A percentile compares a stretch with the other conserved stretches of the same genome.
These are phyloP conservation scores for Enteromius anoplus DNA, from an alignment of 2,797 vertebrate genomes.

Conservation along the genomic window DNA sequence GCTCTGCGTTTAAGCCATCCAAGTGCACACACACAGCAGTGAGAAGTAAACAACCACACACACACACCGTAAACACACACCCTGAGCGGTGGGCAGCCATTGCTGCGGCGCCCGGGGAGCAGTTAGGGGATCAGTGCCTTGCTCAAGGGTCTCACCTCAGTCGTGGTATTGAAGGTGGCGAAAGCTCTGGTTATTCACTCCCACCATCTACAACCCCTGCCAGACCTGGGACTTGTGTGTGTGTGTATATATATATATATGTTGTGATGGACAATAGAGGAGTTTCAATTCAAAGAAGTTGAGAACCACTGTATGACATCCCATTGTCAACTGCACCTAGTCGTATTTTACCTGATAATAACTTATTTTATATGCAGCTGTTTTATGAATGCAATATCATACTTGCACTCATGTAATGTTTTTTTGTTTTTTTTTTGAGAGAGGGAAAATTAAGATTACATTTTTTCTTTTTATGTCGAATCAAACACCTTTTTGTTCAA, in stretches of 20 bases:
- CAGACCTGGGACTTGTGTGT: too few species aligned
- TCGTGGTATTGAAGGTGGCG: too few species aligned
- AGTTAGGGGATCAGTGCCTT: too few species aligned
- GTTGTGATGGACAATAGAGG: neutral
- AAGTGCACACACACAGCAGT: too few species aligned
- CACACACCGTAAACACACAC: too few species aligned
- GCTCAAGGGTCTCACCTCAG: too few species aligned
- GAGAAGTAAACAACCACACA: too few species aligned
- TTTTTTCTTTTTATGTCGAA: constrained; percentile 33
- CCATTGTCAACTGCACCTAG: neutral
- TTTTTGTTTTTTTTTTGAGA: neutral
- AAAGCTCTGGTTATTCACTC: too few species aligned
- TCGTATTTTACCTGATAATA: neutral
- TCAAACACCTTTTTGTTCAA: constrained; percentile 26
- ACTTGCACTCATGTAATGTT: neutral
- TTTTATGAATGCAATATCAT: neutral
- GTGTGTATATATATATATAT: neutral
- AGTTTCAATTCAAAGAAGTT: neutral
- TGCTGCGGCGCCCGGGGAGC: too few species aligned
- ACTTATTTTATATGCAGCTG: neutral
- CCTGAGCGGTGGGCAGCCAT: too few species aligned
- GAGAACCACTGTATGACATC: neutral
- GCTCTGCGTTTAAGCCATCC: too few species aligned
- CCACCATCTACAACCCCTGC: too few species aligned
- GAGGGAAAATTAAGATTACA: neutral